phyloP scores from a whole-genome alignment of 2,113 vertebrate species.

The Pituophis catenifer region DNA sequence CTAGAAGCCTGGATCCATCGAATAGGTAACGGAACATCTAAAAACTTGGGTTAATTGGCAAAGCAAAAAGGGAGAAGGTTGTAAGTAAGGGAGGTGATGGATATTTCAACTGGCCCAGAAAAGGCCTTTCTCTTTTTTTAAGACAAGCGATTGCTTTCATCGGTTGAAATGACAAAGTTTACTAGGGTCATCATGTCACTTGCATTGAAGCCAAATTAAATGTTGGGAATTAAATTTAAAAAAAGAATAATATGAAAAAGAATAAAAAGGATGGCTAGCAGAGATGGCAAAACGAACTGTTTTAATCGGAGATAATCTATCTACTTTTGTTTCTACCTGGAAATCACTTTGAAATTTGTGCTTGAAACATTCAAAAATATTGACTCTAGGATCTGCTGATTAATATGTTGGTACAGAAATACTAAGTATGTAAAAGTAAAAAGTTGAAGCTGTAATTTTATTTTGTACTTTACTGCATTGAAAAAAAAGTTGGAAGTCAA shows the following conservation, averaged over 20 bases:
- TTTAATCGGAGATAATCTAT: background rate
- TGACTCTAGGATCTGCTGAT: background rate
- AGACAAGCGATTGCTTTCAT: background rate
- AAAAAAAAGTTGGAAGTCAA: background rate
- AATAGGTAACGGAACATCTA: background rate
- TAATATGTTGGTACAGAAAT: background rate
- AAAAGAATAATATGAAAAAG: background rate
- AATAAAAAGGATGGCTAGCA: background rate
- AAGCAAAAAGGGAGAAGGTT: background rate
- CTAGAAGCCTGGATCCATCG: background rate
- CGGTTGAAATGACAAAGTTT: background rate
- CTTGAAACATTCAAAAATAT: background rate
- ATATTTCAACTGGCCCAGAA: background rate
- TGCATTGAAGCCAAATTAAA: background rate
- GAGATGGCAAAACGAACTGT: background rate
- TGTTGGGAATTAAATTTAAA: background rate
- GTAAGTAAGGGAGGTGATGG: background rate
- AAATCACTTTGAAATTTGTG: background rate
- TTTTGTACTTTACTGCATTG: background rate
- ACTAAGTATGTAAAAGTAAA: background rate
- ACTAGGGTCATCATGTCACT: background rate
- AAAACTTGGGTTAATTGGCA: background rate
- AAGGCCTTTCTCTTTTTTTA: background rate
- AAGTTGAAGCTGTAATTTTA: background rate
- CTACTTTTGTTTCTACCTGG: background rate